A percentile compares a stretch with the other conserved stretches of the same genome.
Evolutionary conservation across 2,797 vertebrate genomes (phyloP).

Genomic region (Manis javanica): DNA sequence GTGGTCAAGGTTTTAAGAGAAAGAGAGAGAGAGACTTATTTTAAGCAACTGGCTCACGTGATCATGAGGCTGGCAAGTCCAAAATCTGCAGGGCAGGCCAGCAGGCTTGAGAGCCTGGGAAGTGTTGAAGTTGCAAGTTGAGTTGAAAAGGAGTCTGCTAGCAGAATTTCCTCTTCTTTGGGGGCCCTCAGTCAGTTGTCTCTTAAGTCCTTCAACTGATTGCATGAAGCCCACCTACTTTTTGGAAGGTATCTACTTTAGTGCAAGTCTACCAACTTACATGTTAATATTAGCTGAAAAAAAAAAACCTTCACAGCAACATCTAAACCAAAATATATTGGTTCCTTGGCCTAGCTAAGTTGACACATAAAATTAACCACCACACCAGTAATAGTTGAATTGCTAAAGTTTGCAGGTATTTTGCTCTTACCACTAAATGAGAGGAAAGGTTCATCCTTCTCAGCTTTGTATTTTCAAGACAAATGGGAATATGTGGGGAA

Average conservation of each 20-base stretch:
- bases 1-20: background rate
- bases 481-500: too few relatives aligned
- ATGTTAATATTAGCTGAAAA: background rate
- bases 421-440: background rate
- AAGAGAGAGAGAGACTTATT: background rate
- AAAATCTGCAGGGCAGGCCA: background rate
- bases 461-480: background rate
- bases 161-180: background rate
- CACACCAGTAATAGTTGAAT: background rate
- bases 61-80: background rate
- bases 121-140: background rate
- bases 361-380: background rate
- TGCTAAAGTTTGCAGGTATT: background rate
- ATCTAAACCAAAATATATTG: background rate
- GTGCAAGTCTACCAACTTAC: background rate
- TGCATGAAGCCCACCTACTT: background rate
- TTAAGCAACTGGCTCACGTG: background rate
- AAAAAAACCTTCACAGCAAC: background rate
- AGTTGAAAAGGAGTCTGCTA: background rate
- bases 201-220: background rate
- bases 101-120: background rate
- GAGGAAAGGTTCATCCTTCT: background rate
- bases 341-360: background rate
- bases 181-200: background rate
- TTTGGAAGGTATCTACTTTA: background rate